These are phyloP conservation scores for Fragum whitleyi DNA, from an alignment of 2,888 invertebrate species.

Conservation along the genomic window DNA sequence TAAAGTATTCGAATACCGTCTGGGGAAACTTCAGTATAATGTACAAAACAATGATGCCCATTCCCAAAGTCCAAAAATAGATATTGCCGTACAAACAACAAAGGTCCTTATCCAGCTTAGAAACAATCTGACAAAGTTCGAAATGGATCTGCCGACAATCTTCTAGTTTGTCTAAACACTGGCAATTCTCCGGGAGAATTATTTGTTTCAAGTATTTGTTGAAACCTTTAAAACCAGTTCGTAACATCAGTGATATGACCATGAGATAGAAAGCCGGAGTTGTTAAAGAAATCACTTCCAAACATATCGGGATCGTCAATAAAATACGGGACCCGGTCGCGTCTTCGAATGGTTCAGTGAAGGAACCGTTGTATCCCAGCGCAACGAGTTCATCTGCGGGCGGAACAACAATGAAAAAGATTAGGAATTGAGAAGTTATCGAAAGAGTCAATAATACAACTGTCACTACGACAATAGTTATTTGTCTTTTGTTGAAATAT, in stretches of 20 bases:
- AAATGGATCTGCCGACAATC: neutral
- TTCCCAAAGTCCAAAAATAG: neutral
- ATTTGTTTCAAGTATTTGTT: constrained; percentile 8
- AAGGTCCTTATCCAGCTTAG: constrained; percentile 9
- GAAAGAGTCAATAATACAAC: neutral
- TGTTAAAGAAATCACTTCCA: neutral
- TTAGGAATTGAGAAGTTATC: neutral
- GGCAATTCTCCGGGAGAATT: neutral
- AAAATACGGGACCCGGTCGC: neutral
- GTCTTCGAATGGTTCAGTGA: neutral
- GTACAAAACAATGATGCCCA: constrained; percentile 5
- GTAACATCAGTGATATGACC: constrained; percentile 10
- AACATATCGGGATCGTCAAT: neutral
- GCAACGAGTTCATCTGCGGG: neutral
- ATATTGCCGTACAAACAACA: constrained; percentile 9
- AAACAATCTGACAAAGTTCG: neutral
- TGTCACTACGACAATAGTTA: neutral
- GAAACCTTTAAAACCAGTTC: neutral
- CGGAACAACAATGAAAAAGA: neutral
- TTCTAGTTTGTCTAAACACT: neutral
- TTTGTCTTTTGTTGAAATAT: neutral
- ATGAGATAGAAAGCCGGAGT: constrained; percentile 8
- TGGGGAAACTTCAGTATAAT: neutral
- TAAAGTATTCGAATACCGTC: neutral
- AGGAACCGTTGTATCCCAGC: neutral